These are phyloP conservation scores for Rosalia funebris DNA, from an alignment of 2,888 invertebrate species.

Conservation along the genomic window DNA sequence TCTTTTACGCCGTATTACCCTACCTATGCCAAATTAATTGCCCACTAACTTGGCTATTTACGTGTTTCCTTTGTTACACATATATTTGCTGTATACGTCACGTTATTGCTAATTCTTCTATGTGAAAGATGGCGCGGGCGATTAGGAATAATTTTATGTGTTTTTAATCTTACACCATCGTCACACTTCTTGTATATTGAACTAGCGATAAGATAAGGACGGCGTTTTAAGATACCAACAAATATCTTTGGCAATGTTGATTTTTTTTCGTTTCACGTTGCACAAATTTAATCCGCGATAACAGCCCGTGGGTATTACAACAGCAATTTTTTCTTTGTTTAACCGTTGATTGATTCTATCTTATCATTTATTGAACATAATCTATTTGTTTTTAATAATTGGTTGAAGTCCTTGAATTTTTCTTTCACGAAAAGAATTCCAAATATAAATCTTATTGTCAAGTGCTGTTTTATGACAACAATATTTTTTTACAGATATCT, in stretches of 20 bases:
- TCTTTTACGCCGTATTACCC: too few relatives aligned
- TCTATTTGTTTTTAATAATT: constrained; percentile 43
- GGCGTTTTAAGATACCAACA: constrained; percentile 43
- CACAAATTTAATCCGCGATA: constrained; percentile 46
- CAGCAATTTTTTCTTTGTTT: constrained; percentile 36
- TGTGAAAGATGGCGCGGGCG: constrained; percentile 1
- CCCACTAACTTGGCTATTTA: too few relatives aligned
- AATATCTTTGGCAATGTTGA: constrained; percentile 52
- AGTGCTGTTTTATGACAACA: constrained; percentile 25
- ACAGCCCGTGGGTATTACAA: constrained; percentile 31
- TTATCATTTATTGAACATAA: constrained; percentile 44
- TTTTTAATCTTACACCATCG: constrained; percentile 44
- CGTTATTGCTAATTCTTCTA: constrained; percentile 17
- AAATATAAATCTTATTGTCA: constrained; percentile 28
- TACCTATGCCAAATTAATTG: too few relatives aligned
- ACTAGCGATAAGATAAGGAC: constrained; percentile 50
- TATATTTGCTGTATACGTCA: constrained; percentile 7
- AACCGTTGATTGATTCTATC: constrained; percentile 41
- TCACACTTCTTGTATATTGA: constrained; percentile 51
- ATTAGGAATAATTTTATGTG: constrained; percentile 33
- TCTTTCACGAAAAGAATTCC: constrained; percentile 34
- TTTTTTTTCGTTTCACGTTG: constrained; percentile 45
- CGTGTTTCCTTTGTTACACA: too few relatives aligned
- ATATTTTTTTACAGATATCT: constrained; percentile 23
- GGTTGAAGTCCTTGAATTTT: constrained; percentile 39